A percentile compares a stretch with the other conserved stretches of the same genome.
These are phyloP conservation scores for Drosophila paranaensis DNA, from an alignment of 2,888 invertebrate genomes.

Conservation along the genomic window DNA sequence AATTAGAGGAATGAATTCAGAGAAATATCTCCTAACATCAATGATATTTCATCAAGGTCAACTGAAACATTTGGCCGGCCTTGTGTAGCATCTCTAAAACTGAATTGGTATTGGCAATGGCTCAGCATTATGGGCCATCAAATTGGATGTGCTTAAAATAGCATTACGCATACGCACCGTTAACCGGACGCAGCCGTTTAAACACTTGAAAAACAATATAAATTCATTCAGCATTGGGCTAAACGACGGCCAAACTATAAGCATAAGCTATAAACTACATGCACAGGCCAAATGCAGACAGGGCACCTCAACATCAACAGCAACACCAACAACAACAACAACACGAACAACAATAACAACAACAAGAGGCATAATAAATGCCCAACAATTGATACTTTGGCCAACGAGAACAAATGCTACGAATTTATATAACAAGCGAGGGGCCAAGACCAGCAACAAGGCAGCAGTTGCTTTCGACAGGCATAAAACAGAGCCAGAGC, in stretches of 20 bases:
- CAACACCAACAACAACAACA: slow-evolving; percentile 32
- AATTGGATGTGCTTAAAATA: slow-evolving; percentile 41
- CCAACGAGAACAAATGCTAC: slow-evolving; percentile 57
- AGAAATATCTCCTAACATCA: too few relatives aligned
- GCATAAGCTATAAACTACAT: slow-evolving; percentile 57
- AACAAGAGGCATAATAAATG: slow-evolving; percentile 65
- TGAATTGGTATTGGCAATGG: slow-evolving; percentile 6
- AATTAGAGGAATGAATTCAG: not conserved
- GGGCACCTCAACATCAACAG: slow-evolving; percentile 29
- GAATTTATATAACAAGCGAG: slow-evolving; percentile 51
- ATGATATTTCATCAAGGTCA: not conserved
- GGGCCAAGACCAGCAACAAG: not conserved
- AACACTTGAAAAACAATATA: slow-evolving; percentile 73
- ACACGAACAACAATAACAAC: not conserved
- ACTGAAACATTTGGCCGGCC: not conserved
- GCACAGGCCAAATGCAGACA: slow-evolving; percentile 51
- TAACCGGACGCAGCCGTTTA: slow-evolving; percentile 53
- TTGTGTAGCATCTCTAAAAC: slow-evolving; percentile 3
- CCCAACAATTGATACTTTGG: slow-evolving; percentile 71
- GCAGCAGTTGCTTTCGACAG: slow-evolving; percentile 13
- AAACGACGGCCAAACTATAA: slow-evolving; percentile 59
- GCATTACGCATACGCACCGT: slow-evolving; percentile 49
- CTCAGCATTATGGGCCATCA: slow-evolving; percentile 19
- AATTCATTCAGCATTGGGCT: slow-evolving; percentile 66
- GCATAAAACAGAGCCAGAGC: slow-evolving; percentile 24